Conservation (phyloP, 2,113 vertebrate species). For the Pseudorectes ferrugineus region DNA sequence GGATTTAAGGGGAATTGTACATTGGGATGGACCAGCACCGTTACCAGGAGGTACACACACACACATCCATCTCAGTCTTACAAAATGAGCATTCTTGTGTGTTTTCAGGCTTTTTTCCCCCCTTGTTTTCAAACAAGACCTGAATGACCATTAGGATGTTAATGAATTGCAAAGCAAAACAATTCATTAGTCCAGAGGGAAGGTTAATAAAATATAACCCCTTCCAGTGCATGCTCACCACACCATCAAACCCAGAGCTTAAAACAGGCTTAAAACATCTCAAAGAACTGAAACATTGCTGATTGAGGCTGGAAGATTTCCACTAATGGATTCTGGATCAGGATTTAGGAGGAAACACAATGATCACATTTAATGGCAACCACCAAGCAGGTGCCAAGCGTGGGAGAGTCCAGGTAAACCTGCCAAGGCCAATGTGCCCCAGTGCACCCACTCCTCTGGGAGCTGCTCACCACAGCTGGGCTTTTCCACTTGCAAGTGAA, state of each 20-base stretch:
- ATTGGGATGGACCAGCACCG: background rate
- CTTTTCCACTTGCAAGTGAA: background rate
- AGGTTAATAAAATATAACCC: background rate
- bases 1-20: background rate
- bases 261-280: background rate
- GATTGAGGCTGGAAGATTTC: background rate
- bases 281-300: background rate
- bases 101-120: background rate
- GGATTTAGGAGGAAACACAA: background rate
- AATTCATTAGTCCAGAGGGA: background rate
- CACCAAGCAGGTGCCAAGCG: background rate
- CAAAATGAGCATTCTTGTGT: background rate
- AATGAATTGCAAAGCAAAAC: background rate
- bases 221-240: background rate
- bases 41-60: background rate
- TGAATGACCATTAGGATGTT: background rate
- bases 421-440: slow-evolving; percentile 36
- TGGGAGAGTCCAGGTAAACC: background rate
- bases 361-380: background rate
- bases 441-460: background rate
- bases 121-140: background rate
- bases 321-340: background rate
- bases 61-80: background rate
- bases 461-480: slow-evolving; percentile 31
- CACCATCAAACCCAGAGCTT: background rate